These are phyloP conservation scores for Octodonta nipae DNA, from an alignment of 2,888 invertebrate species.

Conservation along the genomic window DNA sequence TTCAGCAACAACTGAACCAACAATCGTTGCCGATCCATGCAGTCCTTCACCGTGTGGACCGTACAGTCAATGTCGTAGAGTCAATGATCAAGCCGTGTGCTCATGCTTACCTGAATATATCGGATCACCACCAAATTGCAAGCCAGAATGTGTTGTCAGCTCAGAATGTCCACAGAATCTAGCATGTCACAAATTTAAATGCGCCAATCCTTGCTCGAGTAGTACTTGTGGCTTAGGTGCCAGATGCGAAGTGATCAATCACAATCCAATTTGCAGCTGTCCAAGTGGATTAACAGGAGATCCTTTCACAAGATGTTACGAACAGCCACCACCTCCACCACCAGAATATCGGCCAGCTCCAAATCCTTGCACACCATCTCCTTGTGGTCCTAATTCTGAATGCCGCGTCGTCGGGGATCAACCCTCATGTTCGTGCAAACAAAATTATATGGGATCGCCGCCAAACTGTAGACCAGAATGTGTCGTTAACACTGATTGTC, in stretches of 20 bases:
- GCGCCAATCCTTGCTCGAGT: conserved; percentile 59
- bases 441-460: conserved; percentile 57
- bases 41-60: conserved; percentile 63
- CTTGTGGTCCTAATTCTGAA: conserved; percentile 50
- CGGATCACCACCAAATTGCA: conserved; percentile 61
- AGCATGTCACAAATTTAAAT: conserved; percentile 64
- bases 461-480: conserved; percentile 66
- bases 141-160: conserved; percentile 64
- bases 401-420: conserved; percentile 44
- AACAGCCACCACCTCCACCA: conserved; percentile 27
- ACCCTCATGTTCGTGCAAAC: conserved; percentile 56
- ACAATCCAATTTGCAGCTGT: conserved; percentile 65
- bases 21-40: conserved; percentile 48
- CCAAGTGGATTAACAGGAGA: conserved; percentile 50
- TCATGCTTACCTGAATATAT: conserved; percentile 55
- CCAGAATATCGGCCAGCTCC: conserved; percentile 27
- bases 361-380: conserved; percentile 48
- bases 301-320: conserved; percentile 57
- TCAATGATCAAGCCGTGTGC: conserved; percentile 57
- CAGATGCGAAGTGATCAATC: conserved; percentile 59
- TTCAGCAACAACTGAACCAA: conserved; percentile 23
- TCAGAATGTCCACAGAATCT: conserved; percentile 58
- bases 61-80: conserved; percentile 55
- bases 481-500: conserved; percentile 54
- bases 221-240: conserved; percentile 64